These are phyloP conservation scores for Prolemur simus DNA, from an alignment of 2,113 vertebrate species.

Conservation along the genomic window DNA sequence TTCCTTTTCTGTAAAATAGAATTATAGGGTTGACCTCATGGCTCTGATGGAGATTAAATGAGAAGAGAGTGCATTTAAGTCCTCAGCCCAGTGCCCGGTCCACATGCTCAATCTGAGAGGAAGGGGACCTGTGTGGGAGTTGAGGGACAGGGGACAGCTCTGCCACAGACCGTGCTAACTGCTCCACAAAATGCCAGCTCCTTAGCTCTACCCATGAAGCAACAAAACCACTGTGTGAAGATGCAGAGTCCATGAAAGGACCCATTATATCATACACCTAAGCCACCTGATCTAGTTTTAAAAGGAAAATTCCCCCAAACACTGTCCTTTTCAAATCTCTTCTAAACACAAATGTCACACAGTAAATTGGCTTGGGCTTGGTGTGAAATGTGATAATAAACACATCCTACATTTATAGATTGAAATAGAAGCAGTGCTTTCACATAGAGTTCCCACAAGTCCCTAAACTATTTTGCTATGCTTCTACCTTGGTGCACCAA, in stretches of 20 bases:
- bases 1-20: not conserved
- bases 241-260: not conserved
- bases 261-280: not conserved
- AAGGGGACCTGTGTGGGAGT: fast-evolving
- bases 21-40: not conserved
- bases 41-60: not conserved
- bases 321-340: not conserved
- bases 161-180: not conserved
- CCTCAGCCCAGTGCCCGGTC: not conserved
- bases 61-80: not conserved
- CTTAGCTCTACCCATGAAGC: not conserved
- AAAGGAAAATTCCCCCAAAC: not conserved
- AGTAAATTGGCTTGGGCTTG: not conserved
- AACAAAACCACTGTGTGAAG: not conserved
- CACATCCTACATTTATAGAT: not conserved
- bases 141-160: fast-evolving
- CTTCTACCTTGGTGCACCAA: not conserved
- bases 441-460: not conserved
- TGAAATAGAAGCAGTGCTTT: not conserved
- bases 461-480: not conserved
- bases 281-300: not conserved
- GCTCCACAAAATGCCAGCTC: not conserved
- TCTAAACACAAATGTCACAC: not conserved
- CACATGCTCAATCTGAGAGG: not conserved
- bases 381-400: not conserved